These are phyloP conservation scores for Trogon surrucura DNA, from an alignment of 2,113 vertebrate species.

Conservation along the genomic window DNA sequence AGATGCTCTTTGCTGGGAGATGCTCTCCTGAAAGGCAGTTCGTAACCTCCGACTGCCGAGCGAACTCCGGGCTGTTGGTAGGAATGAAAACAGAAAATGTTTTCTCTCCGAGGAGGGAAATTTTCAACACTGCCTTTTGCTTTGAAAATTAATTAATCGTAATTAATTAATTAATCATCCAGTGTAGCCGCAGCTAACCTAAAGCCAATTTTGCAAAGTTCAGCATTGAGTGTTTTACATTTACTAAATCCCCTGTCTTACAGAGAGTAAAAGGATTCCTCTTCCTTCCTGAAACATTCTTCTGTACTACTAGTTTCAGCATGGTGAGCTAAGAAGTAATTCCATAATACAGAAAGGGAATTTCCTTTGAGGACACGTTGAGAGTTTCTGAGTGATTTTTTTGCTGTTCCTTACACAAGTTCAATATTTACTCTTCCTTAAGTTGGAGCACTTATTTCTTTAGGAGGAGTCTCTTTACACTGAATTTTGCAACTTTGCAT, in stretches of 20 bases:
- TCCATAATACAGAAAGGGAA: neutral
- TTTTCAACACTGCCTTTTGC: neutral
- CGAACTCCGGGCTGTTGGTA: neutral
- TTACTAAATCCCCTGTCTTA: neutral
- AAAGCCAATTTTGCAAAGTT: neutral
- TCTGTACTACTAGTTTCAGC: neutral
- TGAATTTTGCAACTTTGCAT: neutral
- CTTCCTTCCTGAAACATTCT: neutral
- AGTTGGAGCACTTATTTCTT: neutral
- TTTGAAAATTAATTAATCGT: neutral
- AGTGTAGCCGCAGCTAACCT: neutral
- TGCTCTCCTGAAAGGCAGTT: neutral
- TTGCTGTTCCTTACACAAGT: neutral
- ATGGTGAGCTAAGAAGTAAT: neutral
- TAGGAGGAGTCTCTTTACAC: neutral
- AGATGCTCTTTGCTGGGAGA: neutral
- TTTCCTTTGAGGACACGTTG: neutral
- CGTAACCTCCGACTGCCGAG: neutral
- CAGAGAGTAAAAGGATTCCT: neutral
- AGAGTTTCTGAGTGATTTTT: neutral
- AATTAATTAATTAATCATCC: neutral
- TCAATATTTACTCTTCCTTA: neutral
- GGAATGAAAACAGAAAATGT: neutral
- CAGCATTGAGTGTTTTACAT: neutral
- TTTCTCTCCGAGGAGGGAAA: neutral